phyloP scores from a whole-genome alignment of 2,113 vertebrate species.

The Mionectes macconnelli region DNA sequence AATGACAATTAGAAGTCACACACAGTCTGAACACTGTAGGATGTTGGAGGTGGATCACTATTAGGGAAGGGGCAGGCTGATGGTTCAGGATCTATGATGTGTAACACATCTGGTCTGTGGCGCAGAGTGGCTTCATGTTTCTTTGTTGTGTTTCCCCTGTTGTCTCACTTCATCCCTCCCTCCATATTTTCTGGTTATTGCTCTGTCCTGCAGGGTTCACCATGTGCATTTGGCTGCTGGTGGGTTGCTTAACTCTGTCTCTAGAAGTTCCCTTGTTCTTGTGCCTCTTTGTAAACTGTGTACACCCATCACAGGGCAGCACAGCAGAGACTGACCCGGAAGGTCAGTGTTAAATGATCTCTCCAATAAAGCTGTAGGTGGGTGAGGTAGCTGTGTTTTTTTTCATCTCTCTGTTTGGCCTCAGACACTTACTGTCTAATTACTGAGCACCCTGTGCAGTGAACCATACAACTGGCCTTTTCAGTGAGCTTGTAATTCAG shows the following conservation, averaged over 20 bases:
- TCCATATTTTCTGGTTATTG: not conserved
- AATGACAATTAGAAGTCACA: not conserved
- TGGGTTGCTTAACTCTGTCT: not conserved
- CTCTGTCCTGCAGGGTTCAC: not conserved
- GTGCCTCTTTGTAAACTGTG: not conserved
- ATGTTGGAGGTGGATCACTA: not conserved
- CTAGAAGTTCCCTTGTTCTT: not conserved
- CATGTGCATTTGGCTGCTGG: not conserved
- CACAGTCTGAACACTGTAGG: not conserved
- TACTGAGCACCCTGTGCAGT: not conserved
- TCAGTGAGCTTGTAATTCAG: not conserved
- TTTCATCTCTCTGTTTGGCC: not conserved
- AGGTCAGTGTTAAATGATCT: not conserved
- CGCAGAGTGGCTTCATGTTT: not conserved
- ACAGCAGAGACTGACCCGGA: not conserved
- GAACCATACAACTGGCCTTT: not conserved
- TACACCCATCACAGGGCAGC: accelerated
- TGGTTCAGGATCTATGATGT: not conserved
- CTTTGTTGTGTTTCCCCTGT: not conserved
- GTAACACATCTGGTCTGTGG: not conserved
- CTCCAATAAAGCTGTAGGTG: not conserved
- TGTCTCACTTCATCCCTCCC: not conserved
- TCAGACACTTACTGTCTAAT: not conserved
- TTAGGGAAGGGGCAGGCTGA: not conserved
- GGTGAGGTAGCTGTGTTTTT: not conserved